phyloP scores from a whole-genome alignment of 30 jellyfish, hydroid and myxozoan genomes.

The Catostylus mosaicus region DNA sequence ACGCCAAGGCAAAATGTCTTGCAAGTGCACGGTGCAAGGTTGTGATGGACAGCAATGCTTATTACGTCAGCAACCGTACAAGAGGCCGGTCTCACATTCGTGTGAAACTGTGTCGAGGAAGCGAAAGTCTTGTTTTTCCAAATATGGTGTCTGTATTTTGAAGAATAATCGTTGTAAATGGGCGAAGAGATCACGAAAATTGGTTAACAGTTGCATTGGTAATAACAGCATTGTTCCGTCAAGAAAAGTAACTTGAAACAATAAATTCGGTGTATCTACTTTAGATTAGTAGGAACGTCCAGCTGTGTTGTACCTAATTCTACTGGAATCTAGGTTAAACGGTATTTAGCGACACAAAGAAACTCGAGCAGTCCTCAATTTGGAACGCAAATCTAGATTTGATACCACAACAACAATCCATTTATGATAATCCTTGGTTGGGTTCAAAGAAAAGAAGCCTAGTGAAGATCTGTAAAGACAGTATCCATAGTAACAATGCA shows the following conservation, averaged over 20 bases:
- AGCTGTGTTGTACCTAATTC: too few species aligned
- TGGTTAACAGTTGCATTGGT: conserved; percentile 47
- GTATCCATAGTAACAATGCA: not conserved
- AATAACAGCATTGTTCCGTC: conserved; percentile 13
- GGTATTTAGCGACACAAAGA: too few species aligned
- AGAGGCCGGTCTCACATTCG: conserved; percentile 76
- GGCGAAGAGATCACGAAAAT: conserved; percentile 69
- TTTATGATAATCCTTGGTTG: too few species aligned
- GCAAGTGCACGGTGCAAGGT: conserved; percentile 88
- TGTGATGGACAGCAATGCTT: conserved; percentile 79
- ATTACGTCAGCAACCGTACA: conserved; percentile 17
- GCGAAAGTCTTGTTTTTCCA: conserved; percentile 61
- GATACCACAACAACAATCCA: too few species aligned
- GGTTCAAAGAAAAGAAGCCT: too few species aligned
- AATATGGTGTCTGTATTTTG: conserved; percentile 72
- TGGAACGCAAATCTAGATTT: too few species aligned
- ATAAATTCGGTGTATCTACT: not conserved
- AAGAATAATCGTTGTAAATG: conserved; percentile 71
- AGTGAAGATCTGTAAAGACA: not conserved
- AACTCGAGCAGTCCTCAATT: too few species aligned
- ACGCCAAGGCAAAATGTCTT: conserved; percentile 75
- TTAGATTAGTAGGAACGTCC: not conserved
- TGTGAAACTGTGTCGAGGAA: conserved; percentile 59
- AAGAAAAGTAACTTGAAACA: conserved; percentile 1
- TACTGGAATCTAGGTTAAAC: too few species aligned